Conservation (phyloP, 2,888 invertebrate species). For the Microplitis deprimator region DNA sequence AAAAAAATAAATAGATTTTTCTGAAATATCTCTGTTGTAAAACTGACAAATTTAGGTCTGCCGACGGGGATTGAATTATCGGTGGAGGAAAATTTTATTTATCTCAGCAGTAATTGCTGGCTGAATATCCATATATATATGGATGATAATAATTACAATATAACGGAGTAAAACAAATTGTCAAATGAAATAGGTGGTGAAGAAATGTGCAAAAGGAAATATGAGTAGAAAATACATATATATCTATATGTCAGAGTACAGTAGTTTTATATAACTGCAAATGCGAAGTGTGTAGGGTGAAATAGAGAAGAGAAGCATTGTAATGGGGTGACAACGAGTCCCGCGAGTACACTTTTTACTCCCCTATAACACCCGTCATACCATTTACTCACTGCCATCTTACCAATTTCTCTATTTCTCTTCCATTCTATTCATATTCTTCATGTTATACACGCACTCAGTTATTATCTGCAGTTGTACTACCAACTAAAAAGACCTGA, state of each 20-base stretch:
- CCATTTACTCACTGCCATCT: constrained; percentile 42
- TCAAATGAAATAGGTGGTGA: constrained; percentile 16
- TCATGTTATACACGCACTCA: constrained; percentile 27
- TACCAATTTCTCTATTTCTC: constrained; percentile 35
- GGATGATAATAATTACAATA: background rate
- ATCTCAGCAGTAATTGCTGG: background rate
- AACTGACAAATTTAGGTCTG: background rate
- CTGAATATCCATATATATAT: background rate
- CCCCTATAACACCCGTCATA: constrained; percentile 47
- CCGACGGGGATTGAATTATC: background rate
- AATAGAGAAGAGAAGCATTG: constrained; percentile 66
- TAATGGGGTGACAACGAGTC: constrained; percentile 71
- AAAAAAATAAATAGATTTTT: background rate
- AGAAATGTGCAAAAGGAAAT: constrained; percentile 6
- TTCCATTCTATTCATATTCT: constrained; percentile 53
- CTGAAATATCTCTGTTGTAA: background rate
- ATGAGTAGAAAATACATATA: constrained; percentile 17
- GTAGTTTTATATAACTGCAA: constrained; percentile 10
- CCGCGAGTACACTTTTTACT: constrained; percentile 67
- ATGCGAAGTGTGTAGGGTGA: constrained; percentile 46
- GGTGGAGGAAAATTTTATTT: background rate
- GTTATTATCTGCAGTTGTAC: constrained; percentile 24
- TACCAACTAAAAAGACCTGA: background rate
- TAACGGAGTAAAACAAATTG: constrained; percentile 8
- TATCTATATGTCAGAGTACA: constrained; percentile 14